Percentiles rank a stretch among this genome's conserved stretches.
These are phyloP conservation scores for Sylvia atricapilla DNA, from an alignment of 2,113 vertebrate species.

Conservation along the genomic window DNA sequence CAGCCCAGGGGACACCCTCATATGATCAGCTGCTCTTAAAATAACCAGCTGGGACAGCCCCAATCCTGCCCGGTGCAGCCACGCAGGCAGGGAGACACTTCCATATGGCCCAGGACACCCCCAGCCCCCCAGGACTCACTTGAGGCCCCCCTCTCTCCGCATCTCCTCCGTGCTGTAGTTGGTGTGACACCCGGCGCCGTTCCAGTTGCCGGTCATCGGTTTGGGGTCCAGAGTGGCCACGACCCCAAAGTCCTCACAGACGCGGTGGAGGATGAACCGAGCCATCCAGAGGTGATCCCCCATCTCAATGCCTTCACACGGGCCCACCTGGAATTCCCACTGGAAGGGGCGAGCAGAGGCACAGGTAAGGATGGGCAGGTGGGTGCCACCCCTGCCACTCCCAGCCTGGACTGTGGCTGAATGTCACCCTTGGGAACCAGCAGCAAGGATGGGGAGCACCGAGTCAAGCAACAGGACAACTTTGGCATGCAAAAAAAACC, in stretches of 20 bases:
- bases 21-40: neutral
- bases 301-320: slow-evolving; percentile 77
- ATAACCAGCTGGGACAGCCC: neutral
- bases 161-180: slow-evolving; percentile 79
- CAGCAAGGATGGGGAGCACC: neutral
- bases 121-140: slow-evolving; percentile 62
- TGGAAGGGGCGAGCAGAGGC: neutral
- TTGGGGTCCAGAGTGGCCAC: slow-evolving; percentile 81
- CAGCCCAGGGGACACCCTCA: neutral
- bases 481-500: neutral
- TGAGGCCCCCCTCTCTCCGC: slow-evolving; percentile 73
- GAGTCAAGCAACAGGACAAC: neutral
- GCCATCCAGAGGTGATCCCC: slow-evolving; percentile 87
- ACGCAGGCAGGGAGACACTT: neutral
- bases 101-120: neutral
- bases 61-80: neutral
- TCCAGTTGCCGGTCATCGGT: slow-evolving; percentile 76
- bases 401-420: neutral
- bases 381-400: neutral
- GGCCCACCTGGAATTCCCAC: slow-evolving; percentile 84
- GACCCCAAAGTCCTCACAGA: slow-evolving; percentile 79
- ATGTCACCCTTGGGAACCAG: neutral
- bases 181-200: slow-evolving; percentile 71
- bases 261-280: slow-evolving; percentile 82
- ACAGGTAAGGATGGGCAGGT: neutral